Conservation (phyloP, 1,140 invertebrate species). For the Bombus breviceps region DNA sequence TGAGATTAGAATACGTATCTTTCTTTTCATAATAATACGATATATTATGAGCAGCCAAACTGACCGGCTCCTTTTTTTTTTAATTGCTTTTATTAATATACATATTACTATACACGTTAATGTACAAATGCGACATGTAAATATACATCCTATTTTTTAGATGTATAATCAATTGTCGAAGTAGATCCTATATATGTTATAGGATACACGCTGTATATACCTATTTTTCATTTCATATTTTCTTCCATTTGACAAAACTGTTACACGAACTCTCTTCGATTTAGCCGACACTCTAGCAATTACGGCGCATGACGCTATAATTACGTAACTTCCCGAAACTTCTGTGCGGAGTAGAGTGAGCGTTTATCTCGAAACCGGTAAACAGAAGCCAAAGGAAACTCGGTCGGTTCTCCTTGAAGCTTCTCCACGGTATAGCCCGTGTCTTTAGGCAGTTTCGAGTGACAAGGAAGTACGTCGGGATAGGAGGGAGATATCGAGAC, state of each 20-base stretch:
- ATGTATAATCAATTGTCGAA: no score
- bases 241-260: no score
- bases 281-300: background rate
- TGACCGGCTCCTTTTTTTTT: background rate
- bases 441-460: no score
- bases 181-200: no score
- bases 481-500: background rate
- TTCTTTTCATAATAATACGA: background rate
- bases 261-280: background rate
- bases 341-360: no score
- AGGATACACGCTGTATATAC: background rate
- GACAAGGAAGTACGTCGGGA: background rate
- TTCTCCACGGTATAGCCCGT: background rate
- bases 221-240: background rate
- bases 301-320: background rate
- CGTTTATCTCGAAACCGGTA: background rate
- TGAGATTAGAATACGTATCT: background rate
- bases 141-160: no score
- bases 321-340: slow-evolving; percentile 9
- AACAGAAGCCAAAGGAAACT: slow-evolving; percentile 9
- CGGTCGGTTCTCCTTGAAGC: background rate
- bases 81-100: no score
- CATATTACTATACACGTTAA: no score
- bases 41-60: no score
- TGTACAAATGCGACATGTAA: no score